phyloP scores from a whole-genome alignment of 2,888 invertebrate species.

The Polylopha cassiicola region DNA sequence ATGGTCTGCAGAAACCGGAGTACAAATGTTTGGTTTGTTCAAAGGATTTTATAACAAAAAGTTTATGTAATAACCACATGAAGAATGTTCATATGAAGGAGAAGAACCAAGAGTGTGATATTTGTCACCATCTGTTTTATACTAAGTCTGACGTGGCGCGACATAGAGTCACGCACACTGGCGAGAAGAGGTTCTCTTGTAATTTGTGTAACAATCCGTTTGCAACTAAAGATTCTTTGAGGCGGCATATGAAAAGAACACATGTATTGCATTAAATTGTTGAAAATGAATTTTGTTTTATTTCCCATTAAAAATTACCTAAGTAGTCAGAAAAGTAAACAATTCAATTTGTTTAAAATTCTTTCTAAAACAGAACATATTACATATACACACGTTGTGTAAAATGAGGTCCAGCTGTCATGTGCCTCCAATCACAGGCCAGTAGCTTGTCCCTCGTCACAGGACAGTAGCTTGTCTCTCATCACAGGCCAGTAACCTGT shows the following conservation, averaged over 20 bases:
- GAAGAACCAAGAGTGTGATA: constrained; percentile 53
- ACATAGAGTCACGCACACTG: constrained; percentile 56
- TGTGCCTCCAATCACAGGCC: no score
- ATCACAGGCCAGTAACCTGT: no score
- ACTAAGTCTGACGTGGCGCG: constrained; percentile 53
- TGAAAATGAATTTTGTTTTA: neutral
- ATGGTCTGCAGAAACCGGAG: constrained; percentile 50
- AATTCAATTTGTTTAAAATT: neutral
- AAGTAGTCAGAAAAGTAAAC: neutral
- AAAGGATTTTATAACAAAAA: constrained; percentile 55
- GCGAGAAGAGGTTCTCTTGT: constrained; percentile 54
- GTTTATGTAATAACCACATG: constrained; percentile 58
- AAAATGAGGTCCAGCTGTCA: no score
- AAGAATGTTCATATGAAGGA: constrained; percentile 62
- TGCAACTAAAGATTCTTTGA: constrained; percentile 56
- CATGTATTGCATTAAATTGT: constrained; percentile 32
- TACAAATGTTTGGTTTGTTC: constrained; percentile 48
- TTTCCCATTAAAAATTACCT: neutral
- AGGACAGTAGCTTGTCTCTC: no score
- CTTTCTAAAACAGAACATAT: no score
- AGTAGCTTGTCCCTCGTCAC: no score
- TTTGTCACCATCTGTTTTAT: constrained; percentile 58
- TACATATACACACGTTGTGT: no score
- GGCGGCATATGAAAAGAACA: constrained; percentile 53
- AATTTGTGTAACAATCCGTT: constrained; percentile 46